These are phyloP conservation scores for Drosophila buzzatii DNA, from an alignment of 2,888 invertebrate species.

Conservation along the genomic window DNA sequence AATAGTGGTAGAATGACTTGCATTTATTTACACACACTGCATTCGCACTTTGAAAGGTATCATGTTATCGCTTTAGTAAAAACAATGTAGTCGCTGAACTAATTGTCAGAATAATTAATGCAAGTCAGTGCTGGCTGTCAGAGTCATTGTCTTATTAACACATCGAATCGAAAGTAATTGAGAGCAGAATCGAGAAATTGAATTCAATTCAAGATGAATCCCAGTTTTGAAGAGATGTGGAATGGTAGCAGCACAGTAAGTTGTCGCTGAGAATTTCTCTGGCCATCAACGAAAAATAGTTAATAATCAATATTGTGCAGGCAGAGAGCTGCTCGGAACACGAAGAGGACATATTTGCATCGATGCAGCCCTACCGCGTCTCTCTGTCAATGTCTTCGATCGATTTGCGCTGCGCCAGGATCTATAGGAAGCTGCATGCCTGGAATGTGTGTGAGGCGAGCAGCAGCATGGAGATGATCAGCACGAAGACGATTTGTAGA, in stretches of 20 bases:
- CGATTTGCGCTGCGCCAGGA: constrained; percentile 29
- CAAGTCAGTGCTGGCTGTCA: not conserved
- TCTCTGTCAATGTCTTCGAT: not conserved
- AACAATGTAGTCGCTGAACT: not conserved
- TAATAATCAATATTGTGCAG: not conserved
- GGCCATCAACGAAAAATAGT: too few species aligned
- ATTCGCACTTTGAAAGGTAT: too few species aligned
- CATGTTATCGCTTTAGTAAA: too few species aligned
- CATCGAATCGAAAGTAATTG: too few species aligned
- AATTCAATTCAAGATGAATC: constrained; percentile 25
- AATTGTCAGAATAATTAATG: not conserved
- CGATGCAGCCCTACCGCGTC: constrained; percentile 42
- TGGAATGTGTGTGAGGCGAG: not conserved
- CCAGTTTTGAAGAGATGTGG: constrained; percentile 46
- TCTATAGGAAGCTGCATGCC: constrained; percentile 38
- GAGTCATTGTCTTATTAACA: not conserved
- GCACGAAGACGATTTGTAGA: constrained; percentile 34
- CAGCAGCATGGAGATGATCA: constrained; percentile 40
- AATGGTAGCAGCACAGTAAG: constrained; percentile 18
- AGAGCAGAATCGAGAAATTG: not conserved
- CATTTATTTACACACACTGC: too few species aligned
- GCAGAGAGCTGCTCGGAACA: not conserved
- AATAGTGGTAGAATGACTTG: too few species aligned
- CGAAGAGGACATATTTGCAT: constrained; percentile 21
- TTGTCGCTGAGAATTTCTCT: not conserved